These are phyloP conservation scores for Polyommatus icarus DNA, from an alignment of 2,888 invertebrate genomes.

Conservation along the genomic window DNA sequence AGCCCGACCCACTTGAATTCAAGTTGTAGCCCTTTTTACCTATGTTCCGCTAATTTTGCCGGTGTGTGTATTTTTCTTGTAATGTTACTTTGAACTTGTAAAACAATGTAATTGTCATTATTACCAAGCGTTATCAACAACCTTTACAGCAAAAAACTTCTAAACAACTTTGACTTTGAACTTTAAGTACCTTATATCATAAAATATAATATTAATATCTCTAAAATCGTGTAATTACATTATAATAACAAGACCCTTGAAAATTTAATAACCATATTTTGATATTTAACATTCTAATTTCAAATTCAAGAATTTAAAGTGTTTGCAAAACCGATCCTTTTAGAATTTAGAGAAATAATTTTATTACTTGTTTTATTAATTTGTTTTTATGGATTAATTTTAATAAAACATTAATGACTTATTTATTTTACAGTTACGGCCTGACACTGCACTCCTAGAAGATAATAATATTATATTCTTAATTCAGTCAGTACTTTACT, in stretches of 20 bases:
- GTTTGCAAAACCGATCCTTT: neutral
- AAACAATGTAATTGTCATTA: neutral
- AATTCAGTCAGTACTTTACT: neutral
- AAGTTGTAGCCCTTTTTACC: no score
- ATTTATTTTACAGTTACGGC: neutral
- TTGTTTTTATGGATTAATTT: neutral
- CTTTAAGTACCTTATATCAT: neutral
- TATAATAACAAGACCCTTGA: neutral
- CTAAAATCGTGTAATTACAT: neutral
- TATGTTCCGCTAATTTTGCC: no score
- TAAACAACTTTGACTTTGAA: neutral
- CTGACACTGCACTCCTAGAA: neutral
- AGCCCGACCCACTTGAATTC: no score
- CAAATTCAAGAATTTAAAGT: neutral
- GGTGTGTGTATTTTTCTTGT: conserved; percentile 7
- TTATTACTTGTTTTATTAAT: neutral
- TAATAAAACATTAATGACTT: no score
- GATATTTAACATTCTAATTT: neutral
- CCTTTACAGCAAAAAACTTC: neutral
- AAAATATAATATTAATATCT: neutral
- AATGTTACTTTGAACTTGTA: neutral
- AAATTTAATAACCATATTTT: neutral
- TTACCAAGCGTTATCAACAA: neutral
- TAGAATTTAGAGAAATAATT: neutral
- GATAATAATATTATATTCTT: neutral